Conservation (phyloP, 2,888 invertebrate species). For the Tortrix viridana region DNA sequence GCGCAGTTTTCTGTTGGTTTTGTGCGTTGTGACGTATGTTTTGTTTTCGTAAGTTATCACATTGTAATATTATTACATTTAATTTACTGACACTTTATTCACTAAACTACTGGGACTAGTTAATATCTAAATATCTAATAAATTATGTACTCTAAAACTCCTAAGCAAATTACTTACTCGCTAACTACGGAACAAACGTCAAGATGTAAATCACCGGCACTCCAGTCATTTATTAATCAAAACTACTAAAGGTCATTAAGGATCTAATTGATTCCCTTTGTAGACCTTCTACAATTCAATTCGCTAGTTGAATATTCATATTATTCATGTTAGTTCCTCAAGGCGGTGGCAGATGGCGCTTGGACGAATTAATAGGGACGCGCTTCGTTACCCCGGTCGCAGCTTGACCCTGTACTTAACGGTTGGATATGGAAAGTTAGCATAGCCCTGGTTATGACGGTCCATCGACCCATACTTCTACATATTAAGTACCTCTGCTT, state of each 20-base stretch:
- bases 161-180: background rate
- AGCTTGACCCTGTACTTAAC: slow-evolving; percentile 23
- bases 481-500: no score
- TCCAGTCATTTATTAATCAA: slow-evolving; percentile 37
- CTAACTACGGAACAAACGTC: slow-evolving; percentile 13
- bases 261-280: slow-evolving; percentile 37
- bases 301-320: slow-evolving; percentile 20
- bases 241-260: slow-evolving; percentile 37
- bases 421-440: background rate
- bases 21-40: no score
- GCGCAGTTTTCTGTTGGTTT: no score
- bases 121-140: no score
- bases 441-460: background rate
- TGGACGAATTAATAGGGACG: slow-evolving; percentile 23
- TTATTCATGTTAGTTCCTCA: slow-evolving; percentile 34
- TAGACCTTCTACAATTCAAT: slow-evolving; percentile 33
- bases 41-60: no score
- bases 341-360: slow-evolving; percentile 29
- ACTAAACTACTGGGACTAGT: no score
- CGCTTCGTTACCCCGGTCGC: slow-evolving; percentile 31
- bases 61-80: no score
- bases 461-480: background rate
- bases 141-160: background rate
- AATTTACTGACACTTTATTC: no score
- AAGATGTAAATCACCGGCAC: slow-evolving; percentile 29